A percentile compares a stretch with the other conserved stretches of the same genome.
Evolutionary conservation across 2,888 invertebrate genomes (phyloP).

Genomic region (Tricholauxania praeusta): DNA sequence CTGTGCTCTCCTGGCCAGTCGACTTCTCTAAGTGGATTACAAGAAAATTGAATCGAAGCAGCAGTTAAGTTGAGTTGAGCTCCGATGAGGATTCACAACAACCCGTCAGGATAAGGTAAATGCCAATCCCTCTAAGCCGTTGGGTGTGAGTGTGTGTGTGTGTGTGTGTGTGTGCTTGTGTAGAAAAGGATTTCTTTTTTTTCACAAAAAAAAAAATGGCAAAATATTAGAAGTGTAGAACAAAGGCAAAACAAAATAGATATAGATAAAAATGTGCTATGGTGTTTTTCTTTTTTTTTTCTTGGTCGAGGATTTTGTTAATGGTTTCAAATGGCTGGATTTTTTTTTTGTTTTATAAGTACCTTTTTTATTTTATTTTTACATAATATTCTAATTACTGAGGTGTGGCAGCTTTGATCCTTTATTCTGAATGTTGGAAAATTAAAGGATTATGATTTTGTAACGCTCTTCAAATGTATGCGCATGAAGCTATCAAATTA

Average conservation of each 20-base stretch:
- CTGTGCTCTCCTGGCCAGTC: background rate
- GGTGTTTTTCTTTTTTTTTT: slow-evolving; percentile 4
- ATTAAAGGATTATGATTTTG: slow-evolving; percentile 17
- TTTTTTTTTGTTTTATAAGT: background rate
- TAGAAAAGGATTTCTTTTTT: background rate
- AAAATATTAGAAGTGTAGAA: too few species aligned
- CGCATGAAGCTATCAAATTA: background rate
- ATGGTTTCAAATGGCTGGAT: slow-evolving; percentile 32
- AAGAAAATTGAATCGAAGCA: slow-evolving; percentile 26
- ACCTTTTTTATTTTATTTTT: slow-evolving; percentile 6
- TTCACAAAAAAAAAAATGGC: too few species aligned
- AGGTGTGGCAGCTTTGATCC: background rate
- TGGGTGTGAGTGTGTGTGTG: background rate
- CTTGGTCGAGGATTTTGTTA: slow-evolving; percentile 32
- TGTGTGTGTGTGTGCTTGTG: background rate
- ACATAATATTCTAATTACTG: slow-evolving; percentile 3
- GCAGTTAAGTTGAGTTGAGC: slow-evolving; percentile 6
- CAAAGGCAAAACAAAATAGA: background rate
- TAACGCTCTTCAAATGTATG: background rate
- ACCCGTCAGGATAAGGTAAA: slow-evolving; percentile 20
- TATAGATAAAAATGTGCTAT: background rate
- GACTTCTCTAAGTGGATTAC: slow-evolving; percentile 32
- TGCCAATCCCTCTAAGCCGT: slow-evolving; percentile 32
- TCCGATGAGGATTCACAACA: background rate
- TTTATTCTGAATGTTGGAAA: background rate